Conservation (phyloP, 2,888 invertebrate species). For the Rhagium mordax region DNA sequence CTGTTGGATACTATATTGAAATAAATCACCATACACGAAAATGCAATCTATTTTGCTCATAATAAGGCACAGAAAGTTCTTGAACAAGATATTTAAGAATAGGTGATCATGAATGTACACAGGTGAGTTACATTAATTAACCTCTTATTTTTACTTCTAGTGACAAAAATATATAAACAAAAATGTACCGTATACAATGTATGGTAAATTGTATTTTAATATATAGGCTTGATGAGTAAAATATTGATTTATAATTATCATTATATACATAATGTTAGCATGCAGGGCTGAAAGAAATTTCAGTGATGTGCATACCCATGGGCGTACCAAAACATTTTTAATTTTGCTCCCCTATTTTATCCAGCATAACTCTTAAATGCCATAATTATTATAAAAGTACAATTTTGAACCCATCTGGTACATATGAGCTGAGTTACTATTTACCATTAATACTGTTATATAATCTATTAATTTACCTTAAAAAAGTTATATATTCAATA, state of each 20-base stretch:
- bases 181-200: background rate
- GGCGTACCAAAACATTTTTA: background rate
- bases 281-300: constrained; percentile 27
- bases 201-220: constrained; percentile 28
- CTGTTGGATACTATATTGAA: constrained; percentile 47
- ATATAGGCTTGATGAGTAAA: constrained; percentile 22
- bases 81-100: constrained; percentile 63
- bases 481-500: no score
- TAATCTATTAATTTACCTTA: no score
- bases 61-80: constrained; percentile 62
- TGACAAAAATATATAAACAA: constrained; percentile 1
- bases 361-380: no score
- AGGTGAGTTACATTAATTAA: constrained; percentile 56
- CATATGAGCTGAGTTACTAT: no score
- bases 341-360: no score
- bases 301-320: constrained; percentile 1
- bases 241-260: constrained; percentile 44
- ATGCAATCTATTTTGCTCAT: constrained; percentile 63
- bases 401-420: no score
- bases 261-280: constrained; percentile 36
- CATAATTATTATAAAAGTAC: no score
- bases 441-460: no score
- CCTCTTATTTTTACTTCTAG: background rate
- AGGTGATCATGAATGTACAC: constrained; percentile 67
- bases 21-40: constrained; percentile 59